Evolutionary conservation across 1,140 invertebrate genomes (phyloP).

Genomic region (Macrobrachium nipponense): DNA sequence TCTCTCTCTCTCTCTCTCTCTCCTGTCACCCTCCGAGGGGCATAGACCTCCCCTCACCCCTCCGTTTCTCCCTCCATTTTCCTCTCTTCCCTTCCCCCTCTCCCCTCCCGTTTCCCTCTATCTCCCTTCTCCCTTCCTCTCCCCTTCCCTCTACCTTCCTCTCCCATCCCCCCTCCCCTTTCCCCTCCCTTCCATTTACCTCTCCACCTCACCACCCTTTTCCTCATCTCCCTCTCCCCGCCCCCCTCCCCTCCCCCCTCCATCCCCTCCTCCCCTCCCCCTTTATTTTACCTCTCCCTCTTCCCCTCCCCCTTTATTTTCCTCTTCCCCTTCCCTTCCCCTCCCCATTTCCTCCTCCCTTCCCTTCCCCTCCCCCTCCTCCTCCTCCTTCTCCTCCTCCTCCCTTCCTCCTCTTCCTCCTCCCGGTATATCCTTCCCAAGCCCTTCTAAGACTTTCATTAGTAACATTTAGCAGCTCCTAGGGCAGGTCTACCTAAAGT

Average conservation of each 20-base stretch:
- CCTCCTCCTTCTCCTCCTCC: neutral
- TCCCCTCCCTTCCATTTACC: neutral
- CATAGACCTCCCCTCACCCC: neutral
- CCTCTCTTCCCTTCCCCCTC: too few relatives aligned
- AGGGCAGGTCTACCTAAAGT: too few relatives aligned
- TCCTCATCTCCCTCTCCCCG: neutral
- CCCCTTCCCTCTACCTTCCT: neutral
- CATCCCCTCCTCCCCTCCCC: neutral
- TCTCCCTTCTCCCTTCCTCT: neutral
- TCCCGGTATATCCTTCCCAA: neutral
- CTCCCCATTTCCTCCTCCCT: neutral
- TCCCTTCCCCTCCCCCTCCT: neutral
- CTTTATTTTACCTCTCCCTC: neutral
- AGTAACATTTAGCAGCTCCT: too few relatives aligned
- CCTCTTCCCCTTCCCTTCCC: neutral
- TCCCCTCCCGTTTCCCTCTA: neutral
- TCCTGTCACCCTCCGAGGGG: too few relatives aligned
- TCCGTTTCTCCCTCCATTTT: neutral
- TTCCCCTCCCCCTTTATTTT: neutral
- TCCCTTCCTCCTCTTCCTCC: neutral
- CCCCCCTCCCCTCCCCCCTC: neutral
- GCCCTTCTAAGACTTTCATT: neutral
- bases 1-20: neutral
- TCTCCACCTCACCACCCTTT: fast-evolving
- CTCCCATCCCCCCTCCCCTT: neutral